Evolutionary conservation across 2,797 vertebrate species (phyloP).

Genomic region (Xiphophorus birchmanni): DNA sequence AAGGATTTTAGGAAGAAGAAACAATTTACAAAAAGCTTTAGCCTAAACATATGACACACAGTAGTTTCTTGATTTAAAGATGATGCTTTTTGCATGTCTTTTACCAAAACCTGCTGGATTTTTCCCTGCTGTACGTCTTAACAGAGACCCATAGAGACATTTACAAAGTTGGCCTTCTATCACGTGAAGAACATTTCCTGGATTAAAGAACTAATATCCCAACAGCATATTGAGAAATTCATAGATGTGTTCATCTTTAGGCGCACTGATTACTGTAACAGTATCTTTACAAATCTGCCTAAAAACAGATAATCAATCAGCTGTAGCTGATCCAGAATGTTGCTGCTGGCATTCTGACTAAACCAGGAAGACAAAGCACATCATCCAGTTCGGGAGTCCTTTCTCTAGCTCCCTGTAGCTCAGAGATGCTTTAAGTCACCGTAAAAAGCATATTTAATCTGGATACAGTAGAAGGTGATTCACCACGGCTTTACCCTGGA

Average conservation of each 20-base stretch:
- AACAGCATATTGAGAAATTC: neutral
- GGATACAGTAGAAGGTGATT: neutral
- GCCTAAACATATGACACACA: neutral
- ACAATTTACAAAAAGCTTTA: neutral
- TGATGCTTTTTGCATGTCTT: neutral
- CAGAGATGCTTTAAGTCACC: neutral
- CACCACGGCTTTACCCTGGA: conserved; percentile 84
- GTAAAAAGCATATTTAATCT: neutral
- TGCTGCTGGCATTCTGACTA: neutral
- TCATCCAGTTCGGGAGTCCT: neutral
- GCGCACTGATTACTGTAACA: neutral
- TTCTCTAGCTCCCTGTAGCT: neutral
- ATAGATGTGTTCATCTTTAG: neutral
- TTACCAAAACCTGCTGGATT: neutral
- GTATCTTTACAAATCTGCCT: neutral
- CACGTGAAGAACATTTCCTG: neutral
- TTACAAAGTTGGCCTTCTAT: neutral
- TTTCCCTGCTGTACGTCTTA: neutral
- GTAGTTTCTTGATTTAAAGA: neutral
- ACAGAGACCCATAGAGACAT: neutral
- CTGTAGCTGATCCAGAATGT: neutral
- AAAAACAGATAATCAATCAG: neutral
- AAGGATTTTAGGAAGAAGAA: neutral
- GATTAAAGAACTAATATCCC: neutral
- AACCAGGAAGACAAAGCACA: neutral